A percentile compares a stretch with the other conserved stretches of the same genome.
Evolutionary conservation across 2,113 vertebrate species (phyloP).

Genomic region (Pteropus alecto): DNA sequence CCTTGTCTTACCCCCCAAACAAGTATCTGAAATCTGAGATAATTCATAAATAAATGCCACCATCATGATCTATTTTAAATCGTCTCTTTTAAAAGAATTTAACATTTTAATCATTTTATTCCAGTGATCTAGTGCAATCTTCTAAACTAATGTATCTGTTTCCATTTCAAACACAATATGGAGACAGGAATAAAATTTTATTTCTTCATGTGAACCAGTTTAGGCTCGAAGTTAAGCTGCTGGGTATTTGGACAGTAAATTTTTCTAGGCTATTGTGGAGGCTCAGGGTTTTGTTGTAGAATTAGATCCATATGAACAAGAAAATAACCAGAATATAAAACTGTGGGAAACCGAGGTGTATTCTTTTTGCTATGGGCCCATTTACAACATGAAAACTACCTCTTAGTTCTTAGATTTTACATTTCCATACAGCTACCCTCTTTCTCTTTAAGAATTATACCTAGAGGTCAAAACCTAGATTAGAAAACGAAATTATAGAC

Average conservation of each 20-base stretch:
- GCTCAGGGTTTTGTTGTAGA: not conserved
- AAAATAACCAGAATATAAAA: not conserved
- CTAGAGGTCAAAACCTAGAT: not conserved
- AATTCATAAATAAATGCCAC: not conserved
- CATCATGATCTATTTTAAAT: not conserved
- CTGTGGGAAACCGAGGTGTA: not conserved
- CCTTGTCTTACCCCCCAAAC: not conserved
- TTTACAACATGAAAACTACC: not conserved
- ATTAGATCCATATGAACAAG: not conserved
- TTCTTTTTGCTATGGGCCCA: not conserved
- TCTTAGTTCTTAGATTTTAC: not conserved
- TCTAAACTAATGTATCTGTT: not conserved
- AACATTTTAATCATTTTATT: not conserved
- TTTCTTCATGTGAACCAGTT: not conserved
- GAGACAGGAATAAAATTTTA: not conserved
- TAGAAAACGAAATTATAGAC: conserved; percentile 41
- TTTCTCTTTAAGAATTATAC: not conserved
- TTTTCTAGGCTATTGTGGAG: not conserved
- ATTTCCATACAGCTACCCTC: not conserved
- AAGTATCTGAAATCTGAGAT: not conserved
- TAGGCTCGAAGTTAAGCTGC: not conserved
- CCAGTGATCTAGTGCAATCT: not conserved
- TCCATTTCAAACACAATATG: not conserved
- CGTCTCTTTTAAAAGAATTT: not conserved
- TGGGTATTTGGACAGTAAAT: not conserved